phyloP scores from a whole-genome alignment of 30 jellyfish, hydroid and myxozoan genomes.

The Hydra vulgaris region DNA sequence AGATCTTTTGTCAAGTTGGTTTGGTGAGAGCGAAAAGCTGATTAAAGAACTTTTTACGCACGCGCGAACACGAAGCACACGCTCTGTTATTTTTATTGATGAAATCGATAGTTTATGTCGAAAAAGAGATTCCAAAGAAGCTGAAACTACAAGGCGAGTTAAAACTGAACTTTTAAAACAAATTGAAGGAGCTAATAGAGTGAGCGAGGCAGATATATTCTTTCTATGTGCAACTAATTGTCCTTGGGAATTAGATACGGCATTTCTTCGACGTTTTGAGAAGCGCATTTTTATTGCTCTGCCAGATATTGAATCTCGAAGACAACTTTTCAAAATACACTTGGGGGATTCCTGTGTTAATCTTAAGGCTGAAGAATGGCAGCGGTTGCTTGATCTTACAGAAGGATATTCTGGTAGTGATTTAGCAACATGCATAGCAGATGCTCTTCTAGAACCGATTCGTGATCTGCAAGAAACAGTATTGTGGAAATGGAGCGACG shows the following conservation, averaged over 20 bases:
- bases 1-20: slow-evolving; percentile 90
- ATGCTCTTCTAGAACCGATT: slow-evolving; percentile 83
- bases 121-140: slow-evolving; percentile 70
- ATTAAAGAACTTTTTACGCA: slow-evolving; percentile 76
- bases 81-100: slow-evolving; percentile 73
- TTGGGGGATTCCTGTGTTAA: slow-evolving; percentile 27
- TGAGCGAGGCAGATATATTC: slow-evolving; percentile 44
- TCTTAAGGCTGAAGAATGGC: slow-evolving; percentile 49
- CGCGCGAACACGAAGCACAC: slow-evolving; percentile 52
- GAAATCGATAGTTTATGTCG: slow-evolving; percentile 95
- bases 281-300: slow-evolving; percentile 74
- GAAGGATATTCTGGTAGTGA: slow-evolving; percentile 97
- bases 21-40: slow-evolving; percentile 91
- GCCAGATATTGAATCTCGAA: slow-evolving; percentile 67
- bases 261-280: slow-evolving; percentile 83
- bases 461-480: slow-evolving; percentile 42
- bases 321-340: slow-evolving; percentile 53
- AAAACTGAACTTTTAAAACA: slow-evolving; percentile 87
- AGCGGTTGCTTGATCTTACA: slow-evolving; percentile 38
- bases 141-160: slow-evolving; percentile 79
- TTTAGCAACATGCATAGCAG: slow-evolving; percentile 79
- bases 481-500: slow-evolving; percentile 83
- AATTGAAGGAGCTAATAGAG: slow-evolving; percentile 69
- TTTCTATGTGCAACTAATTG: slow-evolving; percentile 89
- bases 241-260: slow-evolving; percentile 94